Evolutionary conservation across 2,113 vertebrate genomes (phyloP).

Genomic region (Zonotrichia leucophrys): DNA sequence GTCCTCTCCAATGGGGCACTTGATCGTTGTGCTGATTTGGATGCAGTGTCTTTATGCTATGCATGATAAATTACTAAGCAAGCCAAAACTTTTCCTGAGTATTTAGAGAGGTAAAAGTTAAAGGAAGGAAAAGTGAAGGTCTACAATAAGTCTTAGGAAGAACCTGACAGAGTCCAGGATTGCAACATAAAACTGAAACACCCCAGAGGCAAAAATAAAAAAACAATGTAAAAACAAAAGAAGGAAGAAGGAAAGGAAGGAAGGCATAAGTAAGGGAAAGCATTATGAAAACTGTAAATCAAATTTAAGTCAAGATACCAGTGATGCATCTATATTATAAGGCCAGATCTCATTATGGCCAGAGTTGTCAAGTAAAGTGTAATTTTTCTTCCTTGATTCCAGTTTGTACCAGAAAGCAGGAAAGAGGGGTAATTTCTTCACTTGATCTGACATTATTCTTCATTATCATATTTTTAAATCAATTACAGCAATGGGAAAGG

Average conservation of each 20-base stretch:
- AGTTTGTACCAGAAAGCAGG: neutral
- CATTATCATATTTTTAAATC: neutral
- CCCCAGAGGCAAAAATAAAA: neutral
- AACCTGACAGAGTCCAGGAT: neutral
- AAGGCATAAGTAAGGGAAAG: neutral
- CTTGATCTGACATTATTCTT: neutral
- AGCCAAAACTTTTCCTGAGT: neutral
- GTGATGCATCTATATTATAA: neutral
- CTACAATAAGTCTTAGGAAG: neutral
- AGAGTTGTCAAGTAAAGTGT: neutral
- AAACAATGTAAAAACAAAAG: neutral
- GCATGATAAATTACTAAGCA: neutral
- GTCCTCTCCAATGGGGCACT: neutral
- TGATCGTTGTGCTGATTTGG: neutral
- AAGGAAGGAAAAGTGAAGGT: neutral
- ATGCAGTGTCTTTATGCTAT: neutral
- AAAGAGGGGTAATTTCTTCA: neutral
- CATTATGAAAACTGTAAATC: neutral
- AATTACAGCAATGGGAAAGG: neutral
- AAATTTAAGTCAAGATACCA: neutral
- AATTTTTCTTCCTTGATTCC: neutral
- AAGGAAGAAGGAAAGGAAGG: neutral
- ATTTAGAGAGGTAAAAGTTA: neutral
- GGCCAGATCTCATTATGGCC: neutral
- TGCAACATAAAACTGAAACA: neutral